These are phyloP conservation scores for Pangasius djambal DNA, from an alignment of 2,797 vertebrate genomes.

Conservation along the genomic window DNA sequence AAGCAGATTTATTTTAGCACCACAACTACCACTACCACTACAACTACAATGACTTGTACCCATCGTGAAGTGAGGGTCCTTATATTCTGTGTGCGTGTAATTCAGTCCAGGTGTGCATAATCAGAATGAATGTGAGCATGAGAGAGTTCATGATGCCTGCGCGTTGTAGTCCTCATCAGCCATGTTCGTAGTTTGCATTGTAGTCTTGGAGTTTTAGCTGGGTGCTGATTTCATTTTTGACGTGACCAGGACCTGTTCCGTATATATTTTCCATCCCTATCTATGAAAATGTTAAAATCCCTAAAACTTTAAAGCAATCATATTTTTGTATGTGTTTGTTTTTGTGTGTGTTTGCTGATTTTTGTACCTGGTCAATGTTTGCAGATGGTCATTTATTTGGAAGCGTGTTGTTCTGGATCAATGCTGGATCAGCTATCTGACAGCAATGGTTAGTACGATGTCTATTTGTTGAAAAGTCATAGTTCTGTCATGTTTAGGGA, in stretches of 20 bases:
- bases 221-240: neutral
- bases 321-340: neutral
- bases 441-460: neutral
- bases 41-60: no score
- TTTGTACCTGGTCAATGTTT: neutral
- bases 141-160: no score
- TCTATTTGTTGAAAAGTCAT: neutral
- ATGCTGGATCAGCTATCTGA: constrained; percentile 37
- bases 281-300: neutral
- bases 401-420: constrained; percentile 34
- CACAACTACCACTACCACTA: no score
- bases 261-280: neutral
- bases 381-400: constrained; percentile 44
- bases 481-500: neutral
- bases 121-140: no score
- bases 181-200: neutral
- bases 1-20: no score
- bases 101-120: no score
- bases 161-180: neutral
- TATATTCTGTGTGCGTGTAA: no score
- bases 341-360: neutral
- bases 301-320: neutral
- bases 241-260: neutral
- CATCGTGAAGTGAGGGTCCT: no score
- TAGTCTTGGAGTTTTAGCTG: neutral